Base-by-base conservation (phyloP, 64 coral and sea anemone species). In the Montipora foliosa region DNA sequence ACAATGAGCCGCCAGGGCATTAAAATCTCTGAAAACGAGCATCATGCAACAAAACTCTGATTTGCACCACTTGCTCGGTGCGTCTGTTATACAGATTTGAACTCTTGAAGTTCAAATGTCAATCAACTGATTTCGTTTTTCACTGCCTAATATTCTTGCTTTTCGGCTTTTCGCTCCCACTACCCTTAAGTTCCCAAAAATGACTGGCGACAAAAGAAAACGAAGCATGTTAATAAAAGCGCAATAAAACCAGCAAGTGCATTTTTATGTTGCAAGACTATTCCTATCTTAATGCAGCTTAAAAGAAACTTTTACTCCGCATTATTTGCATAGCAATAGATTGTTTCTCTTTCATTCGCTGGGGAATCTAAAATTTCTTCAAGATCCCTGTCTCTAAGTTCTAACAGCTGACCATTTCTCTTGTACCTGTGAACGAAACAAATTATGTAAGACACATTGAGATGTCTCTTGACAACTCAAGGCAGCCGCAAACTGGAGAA, bases 291-390 rank as follows among this genome's bases (percentile, higher is more conserved):
- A 47, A 8, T 11, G 25, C 8, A 46, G 74, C 13, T 50, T 10
- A 49, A 19, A 8, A 71, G 66, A 20, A 5, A 22, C 2, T 1
- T 68, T 17, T 37, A 44, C 45, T 90, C 47, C 7, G 13, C 10
- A 52, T 88, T 68, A 64, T 86, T 94, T 83, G 90, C 87, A 79
- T 95, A 95, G 24, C 93, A 95, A 44, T 85, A 95, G 20, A 95
- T 75, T 45, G 48, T 90, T 64, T 78, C 87, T 3, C 58, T 58
- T 15, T 51, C 78, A 51, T 85, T 76, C 21, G 75, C 77, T 46
- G 93, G 20, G 1, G 67, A 25, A 20, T 21, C 83, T 44, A 88
- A 46, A 7, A 95, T 89, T 52, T 82, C 93, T 17, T 79, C 87
- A 13, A 95, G 16, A 77, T 90, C 89, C 16, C 85, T 58, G 49